A percentile compares a stretch with the other conserved stretches of the same genome.
phyloP scores from a whole-genome alignment of 2,888 invertebrate genomes.

The Poecilobothrus nobilitatus region DNA sequence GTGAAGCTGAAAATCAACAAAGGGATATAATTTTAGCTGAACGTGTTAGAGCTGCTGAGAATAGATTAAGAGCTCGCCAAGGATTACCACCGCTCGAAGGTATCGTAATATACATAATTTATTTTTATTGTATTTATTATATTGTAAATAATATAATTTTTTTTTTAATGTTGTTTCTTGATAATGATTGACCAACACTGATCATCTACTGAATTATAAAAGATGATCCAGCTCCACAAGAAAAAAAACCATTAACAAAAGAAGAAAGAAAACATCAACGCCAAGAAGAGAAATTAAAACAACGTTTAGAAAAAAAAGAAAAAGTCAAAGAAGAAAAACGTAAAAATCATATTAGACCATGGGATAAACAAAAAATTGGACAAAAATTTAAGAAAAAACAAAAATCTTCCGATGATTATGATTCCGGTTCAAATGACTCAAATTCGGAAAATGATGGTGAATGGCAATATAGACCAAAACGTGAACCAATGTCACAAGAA shows the following conservation, averaged over 20 bases:
- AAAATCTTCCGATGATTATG: no score
- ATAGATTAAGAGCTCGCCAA: conserved; percentile 61
- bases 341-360: conserved; percentile 50
- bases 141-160: background rate
- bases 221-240: conserved; percentile 15
- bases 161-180: background rate
- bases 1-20: conserved; percentile 52
- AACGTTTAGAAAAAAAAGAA: conserved; percentile 35
- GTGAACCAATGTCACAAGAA: conserved; percentile 40
- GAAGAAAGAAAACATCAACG: conserved; percentile 36
- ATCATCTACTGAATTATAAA: conserved; percentile 20
- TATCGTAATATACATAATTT: conserved; percentile 35
- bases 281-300: conserved; percentile 28
- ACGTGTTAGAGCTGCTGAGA: conserved; percentile 62
- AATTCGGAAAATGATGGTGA: conserved; percentile 21
- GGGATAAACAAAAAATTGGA: conserved; percentile 57
- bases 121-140: background rate
- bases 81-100: conserved; percentile 62
- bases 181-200: no score
- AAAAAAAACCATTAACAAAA: conserved; percentile 23
- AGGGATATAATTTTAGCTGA: conserved; percentile 61
- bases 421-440: conserved; percentile 18
- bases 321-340: conserved; percentile 40
- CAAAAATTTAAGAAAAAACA: background rate
- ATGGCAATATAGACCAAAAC: conserved; percentile 39